Evolutionary conservation across 2,888 invertebrate genomes (phyloP), one percentile per base, ranked within the genome.

Genomic region (Hypomecis punctinalis): DNA sequence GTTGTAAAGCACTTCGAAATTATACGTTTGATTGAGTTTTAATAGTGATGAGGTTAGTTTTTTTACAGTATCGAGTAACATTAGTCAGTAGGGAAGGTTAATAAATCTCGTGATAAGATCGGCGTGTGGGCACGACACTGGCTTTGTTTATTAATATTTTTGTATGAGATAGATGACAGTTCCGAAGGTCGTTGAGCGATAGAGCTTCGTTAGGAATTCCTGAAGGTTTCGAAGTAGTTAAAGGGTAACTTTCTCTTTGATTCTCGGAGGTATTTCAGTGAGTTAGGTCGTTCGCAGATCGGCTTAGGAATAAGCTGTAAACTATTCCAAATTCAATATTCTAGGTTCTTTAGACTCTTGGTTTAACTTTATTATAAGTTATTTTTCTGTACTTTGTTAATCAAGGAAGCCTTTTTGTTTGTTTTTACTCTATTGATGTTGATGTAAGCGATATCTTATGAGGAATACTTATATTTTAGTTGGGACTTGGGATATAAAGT

Each of bases 51-150:
- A 58, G 46, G 49, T 49, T 60, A 11, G 49, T 60, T 67, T 70
- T 65, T 67, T 68, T 54, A 57, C 59, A 52, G 43, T 57, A 54
- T 63, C 52, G 61, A 70, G 60, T 33, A 74, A 76, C 81, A 81
- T 81, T 79, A 76, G 80, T 81, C 79, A 79, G 77, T 68, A 72
- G 67, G 73, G 71, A 75, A 74, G 73, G 75, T 70, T 72, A 69
- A 78, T 82, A 78, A 75, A 82, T 82, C 82, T 76, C 67, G 59
- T 56, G 81, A 82, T 82, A 82, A 73, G 72, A 82, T 82, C 81
- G 68, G 74, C 73, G 72, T 72, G 76, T 73, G 70, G 70, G 68
- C 71, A 73, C 59, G 57, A 68, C 76, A 70, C 72, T 69, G 75
- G 11, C 65, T 76, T 75, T 73, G 70, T 72, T 78, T 78, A 79